Percentiles rank a stretch among this genome's conserved stretches.
Evolutionary conservation across 2,888 invertebrate species (phyloP).

Genomic region (Drosophila colorata): DNA sequence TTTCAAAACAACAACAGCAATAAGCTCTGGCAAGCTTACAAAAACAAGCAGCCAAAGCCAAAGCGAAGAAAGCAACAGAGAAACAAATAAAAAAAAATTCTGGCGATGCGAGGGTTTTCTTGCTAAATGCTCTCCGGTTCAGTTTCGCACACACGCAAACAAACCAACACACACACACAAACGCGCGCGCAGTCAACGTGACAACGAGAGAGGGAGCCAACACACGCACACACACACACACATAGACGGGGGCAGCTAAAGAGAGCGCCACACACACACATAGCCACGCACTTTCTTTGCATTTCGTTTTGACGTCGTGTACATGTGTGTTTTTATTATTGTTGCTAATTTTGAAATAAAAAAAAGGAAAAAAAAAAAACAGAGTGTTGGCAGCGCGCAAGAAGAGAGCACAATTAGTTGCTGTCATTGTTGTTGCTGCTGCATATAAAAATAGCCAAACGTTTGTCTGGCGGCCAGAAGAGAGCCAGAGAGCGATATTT

Average conservation of each 20-base stretch:
- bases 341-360: slow-evolving; percentile 71
- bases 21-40: slow-evolving; percentile 21
- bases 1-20: slow-evolving; percentile 35
- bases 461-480: slow-evolving; percentile 34
- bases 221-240: slow-evolving; percentile 1
- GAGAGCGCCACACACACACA: slow-evolving; percentile 9
- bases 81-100: slow-evolving; percentile 28
- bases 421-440: slow-evolving; percentile 15
- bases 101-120: slow-evolving; percentile 31
- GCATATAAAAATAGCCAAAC: slow-evolving; percentile 57
- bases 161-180: slow-evolving; percentile 11
- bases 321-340: slow-evolving; percentile 57
- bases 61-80: slow-evolving; percentile 34
- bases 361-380: slow-evolving; percentile 27
- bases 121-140: slow-evolving; percentile 36
- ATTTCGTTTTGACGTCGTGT: slow-evolving; percentile 49
- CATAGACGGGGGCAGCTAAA: slow-evolving; percentile 3
- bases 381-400: slow-evolving; percentile 12
- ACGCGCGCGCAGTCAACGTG: neutral
- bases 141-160: slow-evolving; percentile 36
- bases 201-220: slow-evolving; percentile 9
- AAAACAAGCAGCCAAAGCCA: neutral
- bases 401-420: slow-evolving; percentile 37
- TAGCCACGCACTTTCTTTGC: slow-evolving; percentile 69
- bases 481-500: slow-evolving; percentile 8